A percentile compares a stretch with the other conserved stretches of the same genome.
Conservation (phyloP, 2,113 vertebrate species). For the Oostethus manadensis region DNA sequence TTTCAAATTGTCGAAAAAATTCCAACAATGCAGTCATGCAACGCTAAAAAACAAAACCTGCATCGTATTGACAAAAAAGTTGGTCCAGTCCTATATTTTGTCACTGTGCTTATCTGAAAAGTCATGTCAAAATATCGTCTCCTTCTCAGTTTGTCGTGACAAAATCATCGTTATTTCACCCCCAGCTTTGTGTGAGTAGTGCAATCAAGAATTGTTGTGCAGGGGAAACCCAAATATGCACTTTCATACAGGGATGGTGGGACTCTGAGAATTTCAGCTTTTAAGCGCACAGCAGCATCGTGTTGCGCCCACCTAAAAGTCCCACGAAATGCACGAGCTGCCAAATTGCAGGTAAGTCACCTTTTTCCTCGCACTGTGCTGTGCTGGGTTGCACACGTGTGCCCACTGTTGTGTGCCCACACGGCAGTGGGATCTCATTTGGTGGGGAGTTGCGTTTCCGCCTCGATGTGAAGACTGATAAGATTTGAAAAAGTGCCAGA, state of each 20-base stretch:
- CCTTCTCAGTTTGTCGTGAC: too few species aligned
- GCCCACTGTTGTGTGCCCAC: not conserved
- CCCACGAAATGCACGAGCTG: slow-evolving; percentile 15
- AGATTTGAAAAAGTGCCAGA: slow-evolving; percentile 21
- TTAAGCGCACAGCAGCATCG: not conserved
- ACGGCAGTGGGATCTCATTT: slow-evolving; percentile 14
- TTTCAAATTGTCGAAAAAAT: too few species aligned
- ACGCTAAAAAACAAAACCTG: too few species aligned
- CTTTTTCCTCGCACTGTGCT: slow-evolving; percentile 4
- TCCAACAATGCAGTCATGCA: too few species aligned
- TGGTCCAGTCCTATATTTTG: too few species aligned
- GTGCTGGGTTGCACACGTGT: slow-evolving; percentile 1
- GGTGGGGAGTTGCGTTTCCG: not conserved
- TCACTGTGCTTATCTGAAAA: too few species aligned
- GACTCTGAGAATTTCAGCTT: not conserved
- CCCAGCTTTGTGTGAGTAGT: too few species aligned
- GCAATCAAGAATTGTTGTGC: too few species aligned
- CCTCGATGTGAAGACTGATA: slow-evolving; percentile 10
- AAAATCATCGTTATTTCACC: too few species aligned
- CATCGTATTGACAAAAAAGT: too few species aligned
- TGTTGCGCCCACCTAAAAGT: slow-evolving; percentile 5
- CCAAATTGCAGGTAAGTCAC: slow-evolving; percentile 5
- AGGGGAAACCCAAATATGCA: not conserved
- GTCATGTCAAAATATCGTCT: too few species aligned
- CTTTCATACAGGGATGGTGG: not conserved